phyloP scores from a whole-genome alignment of 2,888 invertebrate species.

The Dasysyrphus tricinctus region DNA sequence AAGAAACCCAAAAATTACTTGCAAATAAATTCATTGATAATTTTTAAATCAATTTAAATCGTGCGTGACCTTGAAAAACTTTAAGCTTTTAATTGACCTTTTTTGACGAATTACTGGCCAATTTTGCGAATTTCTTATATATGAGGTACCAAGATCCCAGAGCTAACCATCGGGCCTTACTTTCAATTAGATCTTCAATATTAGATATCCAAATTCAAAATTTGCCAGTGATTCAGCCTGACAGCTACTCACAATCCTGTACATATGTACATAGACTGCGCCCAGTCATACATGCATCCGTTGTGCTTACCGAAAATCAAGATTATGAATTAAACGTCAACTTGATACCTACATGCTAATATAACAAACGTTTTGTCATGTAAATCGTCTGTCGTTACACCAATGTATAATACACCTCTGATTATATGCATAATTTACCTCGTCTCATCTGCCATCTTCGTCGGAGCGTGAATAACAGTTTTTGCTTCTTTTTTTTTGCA shows the following conservation, averaged over 20 bases:
- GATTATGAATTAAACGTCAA: slow-evolving; percentile 72
- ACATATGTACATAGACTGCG: not conserved
- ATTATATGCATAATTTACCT: slow-evolving; percentile 71
- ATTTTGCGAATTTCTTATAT: no score
- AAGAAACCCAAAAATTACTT: no score
- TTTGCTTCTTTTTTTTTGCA: slow-evolving; percentile 34
- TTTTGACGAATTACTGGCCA: no score
- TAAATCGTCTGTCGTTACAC: slow-evolving; percentile 61
- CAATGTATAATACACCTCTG: slow-evolving; percentile 55
- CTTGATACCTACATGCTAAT: slow-evolving; percentile 51
- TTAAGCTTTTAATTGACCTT: no score
- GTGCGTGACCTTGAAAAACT: no score
- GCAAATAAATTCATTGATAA: no score
- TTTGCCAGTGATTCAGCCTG: not conserved
- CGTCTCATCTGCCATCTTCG: slow-evolving; percentile 58
- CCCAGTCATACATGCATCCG: slow-evolving; percentile 1
- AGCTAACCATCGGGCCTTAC: no score
- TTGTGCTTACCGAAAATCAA: slow-evolving; percentile 50
- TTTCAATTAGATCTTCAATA: no score
- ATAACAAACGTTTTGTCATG: slow-evolving; percentile 73
- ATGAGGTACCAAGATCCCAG: no score
- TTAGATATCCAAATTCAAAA: no score
- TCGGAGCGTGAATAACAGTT: slow-evolving; percentile 65
- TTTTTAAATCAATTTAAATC: no score
- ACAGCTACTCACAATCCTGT: not conserved